Evolutionary conservation across 2,797 vertebrate species (phyloP), one percentile per base, ranked within the genome.

Genomic region (Catostomus latipinnis): DNA sequence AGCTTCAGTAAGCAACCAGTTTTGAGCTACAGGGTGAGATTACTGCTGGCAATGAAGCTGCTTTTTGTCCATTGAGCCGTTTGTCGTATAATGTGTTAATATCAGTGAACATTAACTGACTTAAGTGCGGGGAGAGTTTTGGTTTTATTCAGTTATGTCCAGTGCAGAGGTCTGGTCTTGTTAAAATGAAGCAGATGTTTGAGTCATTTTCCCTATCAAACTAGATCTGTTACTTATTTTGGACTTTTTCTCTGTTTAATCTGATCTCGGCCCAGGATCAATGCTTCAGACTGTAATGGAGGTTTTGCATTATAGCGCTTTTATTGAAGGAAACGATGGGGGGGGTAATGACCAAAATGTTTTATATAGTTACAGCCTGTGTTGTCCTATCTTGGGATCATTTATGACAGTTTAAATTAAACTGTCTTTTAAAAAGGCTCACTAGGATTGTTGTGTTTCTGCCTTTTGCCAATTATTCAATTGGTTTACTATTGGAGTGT

Each of bases 91-190:
- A 54, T 53, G 48, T 71, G 58, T 54, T 57, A 14, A 62, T 4
- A 48, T 78, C 67, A 18, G 22, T 54, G 9, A 66, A 77, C 43
- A 66, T 52, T 69, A 34, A 34, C 22, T 34, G 56, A 60, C 14
- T 61, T 16, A 70, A 66, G 71, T 45, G 50, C 22, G 2, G 22
- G 22, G 22, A 34, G 22, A 34, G 22, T 34, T 74, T 72, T 65
- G 69, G 48, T 67, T 75, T 22, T 53, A 78, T 83, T 78, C 22
- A 57, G 63, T 86, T 76, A 45, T 56, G 71, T 78, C 56, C 10
- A 60, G 54, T 50, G 60, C 16, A 9, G 66, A 71, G 49, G 22
- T 63, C 76, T 78, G 58, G 34, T 62, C 14, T 48, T 62, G 18
- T 54, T 46, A 43, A 52, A 70, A 50, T 56, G n/a, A 52, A 66